Conservation (phyloP, 2,888 invertebrate genomes). For the Heteropelma amictum region DNA sequence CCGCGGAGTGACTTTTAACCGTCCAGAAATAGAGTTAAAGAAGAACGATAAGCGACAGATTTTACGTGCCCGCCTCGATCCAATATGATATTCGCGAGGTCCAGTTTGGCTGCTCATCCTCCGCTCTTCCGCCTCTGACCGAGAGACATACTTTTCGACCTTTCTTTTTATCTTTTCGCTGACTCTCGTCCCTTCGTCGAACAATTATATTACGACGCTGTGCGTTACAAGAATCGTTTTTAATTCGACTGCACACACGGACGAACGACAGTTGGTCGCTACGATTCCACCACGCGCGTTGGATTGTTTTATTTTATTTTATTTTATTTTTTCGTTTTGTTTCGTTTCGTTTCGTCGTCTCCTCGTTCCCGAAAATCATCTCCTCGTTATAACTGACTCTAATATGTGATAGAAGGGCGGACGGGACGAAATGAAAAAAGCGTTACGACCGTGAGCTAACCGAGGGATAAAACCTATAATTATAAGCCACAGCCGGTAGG, state of each 20-base stretch:
- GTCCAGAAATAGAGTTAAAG: slow-evolving; percentile 39
- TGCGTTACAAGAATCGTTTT: slow-evolving; percentile 13
- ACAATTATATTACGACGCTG: slow-evolving; percentile 34
- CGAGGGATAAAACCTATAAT: slow-evolving; percentile 53
- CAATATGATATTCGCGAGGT: slow-evolving; percentile 1
- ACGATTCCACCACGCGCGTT: slow-evolving; percentile 10
- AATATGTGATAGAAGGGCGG: slow-evolving; percentile 25
- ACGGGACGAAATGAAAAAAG: not conserved
- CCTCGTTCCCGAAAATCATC: slow-evolving; percentile 28
- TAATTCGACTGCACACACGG: too few relatives aligned
- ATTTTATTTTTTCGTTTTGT: not conserved
- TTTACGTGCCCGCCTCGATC: slow-evolving; percentile 6
- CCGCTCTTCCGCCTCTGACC: not conserved
- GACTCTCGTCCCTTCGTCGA: not conserved
- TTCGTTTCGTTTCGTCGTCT: not conserved
- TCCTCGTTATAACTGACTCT: slow-evolving; percentile 23
- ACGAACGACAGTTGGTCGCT: slow-evolving; percentile 45
- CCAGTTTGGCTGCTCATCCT: not conserved
- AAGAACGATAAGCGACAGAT: slow-evolving; percentile 30
- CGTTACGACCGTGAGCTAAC: not conserved
- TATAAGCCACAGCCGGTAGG: slow-evolving; percentile 54
- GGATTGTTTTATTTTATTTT: not conserved
- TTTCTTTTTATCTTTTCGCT: not conserved
- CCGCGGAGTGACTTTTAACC: slow-evolving; percentile 47
- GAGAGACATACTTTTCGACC: not conserved